phyloP scores from a whole-genome alignment of 37 sponge, comb jelly and placozoan genomes.

The Spongia lamella region DNA sequence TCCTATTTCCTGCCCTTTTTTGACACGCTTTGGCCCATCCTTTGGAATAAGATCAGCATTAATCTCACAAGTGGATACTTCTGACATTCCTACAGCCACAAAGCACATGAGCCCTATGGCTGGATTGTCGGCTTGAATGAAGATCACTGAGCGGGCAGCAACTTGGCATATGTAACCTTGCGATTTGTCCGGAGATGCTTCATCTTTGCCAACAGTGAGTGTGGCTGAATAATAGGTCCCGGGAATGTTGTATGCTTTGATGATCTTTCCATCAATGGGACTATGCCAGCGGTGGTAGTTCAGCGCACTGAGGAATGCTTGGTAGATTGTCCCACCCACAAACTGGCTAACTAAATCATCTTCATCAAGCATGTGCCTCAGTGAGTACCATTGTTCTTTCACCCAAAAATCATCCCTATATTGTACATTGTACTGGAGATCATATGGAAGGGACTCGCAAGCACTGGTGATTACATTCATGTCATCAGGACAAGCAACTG shows the following conservation, averaged over 20 bases:
- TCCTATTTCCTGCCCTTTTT: conserved; percentile 42
- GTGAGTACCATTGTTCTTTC: conserved; percentile 27
- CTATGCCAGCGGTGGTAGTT: conserved; percentile 64
- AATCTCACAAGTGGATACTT: conserved; percentile 48
- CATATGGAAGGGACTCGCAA: conserved; percentile 8
- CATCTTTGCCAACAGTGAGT: neutral
- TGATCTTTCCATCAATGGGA: conserved; percentile 45
- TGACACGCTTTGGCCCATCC: conserved; percentile 13
- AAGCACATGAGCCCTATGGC: conserved; percentile 52
- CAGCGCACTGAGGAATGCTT: conserved; percentile 55
- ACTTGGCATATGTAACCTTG: conserved; percentile 43
- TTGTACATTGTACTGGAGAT: neutral
- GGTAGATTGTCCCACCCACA: conserved; percentile 55
- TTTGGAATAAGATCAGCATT: conserved; percentile 1
- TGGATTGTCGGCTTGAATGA: conserved; percentile 49
- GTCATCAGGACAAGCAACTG: neutral
- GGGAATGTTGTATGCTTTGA: conserved; percentile 16
- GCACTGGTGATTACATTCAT: neutral
- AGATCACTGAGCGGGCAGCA: conserved; percentile 37
- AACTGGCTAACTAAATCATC: conserved; percentile 16
- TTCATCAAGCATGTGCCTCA: conserved; percentile 18
- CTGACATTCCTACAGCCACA: conserved; percentile 52
- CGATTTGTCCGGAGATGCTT: conserved; percentile 11
- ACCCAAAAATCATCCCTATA: too few relatives aligned
- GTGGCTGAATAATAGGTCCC: conserved; percentile 44